Base-by-base conservation (phyloP, 2,113 vertebrate species). In the Periophthalmus modestus region DNA sequence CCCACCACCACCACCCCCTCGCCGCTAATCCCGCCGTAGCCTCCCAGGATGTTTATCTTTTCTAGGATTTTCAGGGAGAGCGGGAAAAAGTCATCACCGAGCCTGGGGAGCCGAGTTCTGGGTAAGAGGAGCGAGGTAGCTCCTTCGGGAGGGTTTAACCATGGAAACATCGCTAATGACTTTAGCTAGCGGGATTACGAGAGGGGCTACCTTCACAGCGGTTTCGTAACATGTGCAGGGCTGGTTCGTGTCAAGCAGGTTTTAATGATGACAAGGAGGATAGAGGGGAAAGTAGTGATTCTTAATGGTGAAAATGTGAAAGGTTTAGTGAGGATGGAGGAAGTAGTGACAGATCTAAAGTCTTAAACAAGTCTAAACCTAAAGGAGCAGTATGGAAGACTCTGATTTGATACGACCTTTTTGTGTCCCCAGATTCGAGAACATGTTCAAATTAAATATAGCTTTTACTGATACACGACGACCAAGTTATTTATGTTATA, bases 41-140 rank as follows among this genome's bases (percentile, higher is more conserved):
- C 69, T 79, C 73, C 48, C 81, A 65, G 67, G 82, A 79, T 90
- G 83, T 87, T 88, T 87, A 78, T 82, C 75, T 80, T 73, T 81
- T 88, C 72, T 58, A 77, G 69, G 68, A 79, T 78, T 80, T 81
- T 67, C 33, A 19, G 52, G 5, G 50, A 6, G 14, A 19, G 28
- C 2, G 10, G n/a, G 1, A 28, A 52, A 13, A 43, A 50, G 63
- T 34, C 9, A 62, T 34, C 24, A 62, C 33, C 52, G n/a, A 66
- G 77, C 75, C 57, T 46, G 73, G 66, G 55, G 34, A 72, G 59
- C 54, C 33, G 14, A 36, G 62, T 79, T 50, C 71, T 28, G 63
- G 79, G 81, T 72, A 65, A 62, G 28, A 71, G 66, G 23, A 72
- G 39, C 69, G 28, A 7, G 3, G 33, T 15, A 11, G 7, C 69